Conservation (phyloP, 2,113 vertebrate genomes). For the Myanophis thanlyinensis region DNA sequence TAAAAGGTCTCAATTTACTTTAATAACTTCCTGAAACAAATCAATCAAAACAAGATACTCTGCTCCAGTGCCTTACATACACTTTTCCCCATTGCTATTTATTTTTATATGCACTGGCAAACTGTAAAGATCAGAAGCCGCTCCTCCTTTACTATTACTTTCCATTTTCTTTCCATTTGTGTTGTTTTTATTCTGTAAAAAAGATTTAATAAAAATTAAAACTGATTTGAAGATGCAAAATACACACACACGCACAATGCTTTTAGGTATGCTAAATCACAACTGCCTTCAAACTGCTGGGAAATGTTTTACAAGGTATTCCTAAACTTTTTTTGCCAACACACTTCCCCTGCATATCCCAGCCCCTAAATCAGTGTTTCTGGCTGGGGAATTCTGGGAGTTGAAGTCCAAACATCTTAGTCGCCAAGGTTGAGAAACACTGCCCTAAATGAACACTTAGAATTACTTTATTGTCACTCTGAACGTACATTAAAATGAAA, state of each 20-base stretch:
- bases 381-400: too few relatives aligned
- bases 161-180: not conserved
- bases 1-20: not conserved
- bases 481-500: too few relatives aligned
- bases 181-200: not conserved
- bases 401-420: too few relatives aligned
- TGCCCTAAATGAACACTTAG: not conserved
- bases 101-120: not conserved
- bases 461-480: too few relatives aligned
- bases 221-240: not conserved
- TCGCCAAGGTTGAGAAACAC: too few relatives aligned
- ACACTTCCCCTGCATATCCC: not conserved
- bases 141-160: not conserved
- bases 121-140: not conserved
- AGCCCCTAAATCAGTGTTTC: too few relatives aligned
- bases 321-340: not conserved
- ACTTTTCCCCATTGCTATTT: not conserved
- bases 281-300: not conserved
- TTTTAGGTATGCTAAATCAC: not conserved
- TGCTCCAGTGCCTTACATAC: not conserved
- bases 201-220: not conserved
- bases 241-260: not conserved
- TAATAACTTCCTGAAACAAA: not conserved
- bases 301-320: not conserved
- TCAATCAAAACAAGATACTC: not conserved